Base-by-base conservation (phyloP, 2,113 vertebrate species). In the Lethenteron camtschaticum region DNA sequence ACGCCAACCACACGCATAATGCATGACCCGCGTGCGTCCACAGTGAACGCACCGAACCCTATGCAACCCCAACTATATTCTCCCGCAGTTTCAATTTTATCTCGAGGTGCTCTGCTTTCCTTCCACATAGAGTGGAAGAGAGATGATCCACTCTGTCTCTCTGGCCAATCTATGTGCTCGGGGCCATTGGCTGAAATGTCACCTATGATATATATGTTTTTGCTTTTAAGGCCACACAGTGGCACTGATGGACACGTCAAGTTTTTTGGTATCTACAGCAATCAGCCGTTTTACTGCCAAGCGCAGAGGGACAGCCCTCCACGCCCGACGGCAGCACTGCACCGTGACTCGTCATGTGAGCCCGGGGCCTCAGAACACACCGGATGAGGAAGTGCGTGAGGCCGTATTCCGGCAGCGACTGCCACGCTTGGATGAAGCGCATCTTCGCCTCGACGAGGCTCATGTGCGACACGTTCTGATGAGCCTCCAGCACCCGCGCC, bases 361-460 rank as follows among this genome's bases (percentile, higher is more conserved):
- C 13, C 16, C 16, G 59, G 3, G 3, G 16, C 16, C 13, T 63
- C 7, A 3, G n/a, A 13, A 63, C 60, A 84, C 82, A 97, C 92
- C 87, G 90, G 73, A 96, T 90, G n/a, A 95, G 81, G 76, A 95
- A 96, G 81, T 96, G 95, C 70, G 89, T 89, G 71, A 95, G 83
- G 69, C 92, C 92, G 68, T 96, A 96, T 73, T 96, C 90, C 0
- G 94, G 94, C 9, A 99, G 85, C 1, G 90, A 92, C 78, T 96
- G 90, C 94, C 92, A 96, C 1, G 89, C 89, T 75, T 96, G 87
- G 69, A 96, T 95, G 73, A 96, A 96, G 56, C 80, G 86, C 82
- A 99, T 81, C 80, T 99, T 99, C 72, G 92, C 89, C 73, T 99
- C 90, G 66, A 90, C 82, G 10, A 95, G 78, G 1, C 87, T 79